Conservation (phyloP, 30 jellyfish, hydroid and myxozoan genomes). For the Aurelia coerulea region DNA sequence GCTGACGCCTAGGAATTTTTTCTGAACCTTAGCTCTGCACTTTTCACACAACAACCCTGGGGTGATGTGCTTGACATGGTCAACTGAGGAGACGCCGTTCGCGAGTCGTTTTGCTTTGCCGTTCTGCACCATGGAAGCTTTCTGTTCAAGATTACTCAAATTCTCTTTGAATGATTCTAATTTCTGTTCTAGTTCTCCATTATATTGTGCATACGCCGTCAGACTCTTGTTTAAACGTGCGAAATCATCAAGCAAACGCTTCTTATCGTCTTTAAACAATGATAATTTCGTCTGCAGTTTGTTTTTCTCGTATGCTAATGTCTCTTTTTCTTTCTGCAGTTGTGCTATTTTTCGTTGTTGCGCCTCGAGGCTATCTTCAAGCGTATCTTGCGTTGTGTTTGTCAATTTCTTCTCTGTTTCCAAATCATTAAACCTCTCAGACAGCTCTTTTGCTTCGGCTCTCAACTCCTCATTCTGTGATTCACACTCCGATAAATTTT, state of each 20-base stretch:
- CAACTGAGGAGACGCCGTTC: constrained; percentile 64
- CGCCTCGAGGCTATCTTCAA: constrained; percentile 85
- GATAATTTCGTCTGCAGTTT: constrained; percentile 82
- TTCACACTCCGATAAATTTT: constrained; percentile 66
- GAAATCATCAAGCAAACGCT: constrained; percentile 93
- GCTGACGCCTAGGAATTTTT: constrained; percentile 79
- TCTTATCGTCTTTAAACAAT: constrained; percentile 88
- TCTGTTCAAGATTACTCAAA: constrained; percentile 72
- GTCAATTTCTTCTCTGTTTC: constrained; percentile 84
- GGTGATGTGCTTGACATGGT: constrained; percentile 13
- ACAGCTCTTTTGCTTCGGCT: constrained; percentile 81
- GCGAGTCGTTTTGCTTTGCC: constrained; percentile 61
- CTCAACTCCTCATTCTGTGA: constrained; percentile 63
- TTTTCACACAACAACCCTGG: constrained; percentile 80
- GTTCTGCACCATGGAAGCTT: constrained; percentile 54
- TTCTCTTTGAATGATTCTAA: constrained; percentile 85
- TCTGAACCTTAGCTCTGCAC: constrained; percentile 71
- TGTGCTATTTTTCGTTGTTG: constrained; percentile 77
- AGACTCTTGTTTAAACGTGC: constrained; percentile 86
- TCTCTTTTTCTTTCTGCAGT: constrained; percentile 84
- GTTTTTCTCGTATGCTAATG: constrained; percentile 81
- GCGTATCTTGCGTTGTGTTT: constrained; percentile 79
- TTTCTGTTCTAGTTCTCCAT: constrained; percentile 81
- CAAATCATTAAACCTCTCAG: constrained; percentile 83
- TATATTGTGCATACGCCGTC: constrained; percentile 89